Conservation (phyloP, 2,888 invertebrate species). For the Caradrina kadenii region DNA sequence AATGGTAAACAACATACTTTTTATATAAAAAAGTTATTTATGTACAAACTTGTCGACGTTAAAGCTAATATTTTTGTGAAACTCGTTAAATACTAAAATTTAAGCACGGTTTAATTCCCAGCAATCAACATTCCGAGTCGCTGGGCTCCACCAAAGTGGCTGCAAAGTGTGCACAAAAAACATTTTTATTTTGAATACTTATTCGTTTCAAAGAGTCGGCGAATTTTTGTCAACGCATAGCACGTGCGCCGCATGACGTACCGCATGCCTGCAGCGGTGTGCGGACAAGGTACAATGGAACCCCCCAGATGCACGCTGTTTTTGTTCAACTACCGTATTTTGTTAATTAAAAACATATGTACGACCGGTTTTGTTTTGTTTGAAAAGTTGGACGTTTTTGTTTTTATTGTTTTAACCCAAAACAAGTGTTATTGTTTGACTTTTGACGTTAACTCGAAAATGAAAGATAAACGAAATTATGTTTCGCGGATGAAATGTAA, state of each 20-base stretch:
- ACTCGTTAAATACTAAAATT: conserved; percentile 9
- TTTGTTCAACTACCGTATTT: conserved; percentile 55
- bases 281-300: conserved; percentile 40
- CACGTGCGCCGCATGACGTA: conserved; percentile 14
- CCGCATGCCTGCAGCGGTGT: conserved; percentile 43
- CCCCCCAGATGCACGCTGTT: conserved; percentile 30
- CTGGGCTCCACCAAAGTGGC: conserved; percentile 29
- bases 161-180: conserved; percentile 47
- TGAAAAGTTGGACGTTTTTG: conserved; percentile 34
- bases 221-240: conserved; percentile 56
- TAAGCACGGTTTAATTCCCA: conserved; percentile 23
- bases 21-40: not conserved
- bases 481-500: conserved; percentile 20
- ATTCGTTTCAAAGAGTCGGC: conserved; percentile 51
- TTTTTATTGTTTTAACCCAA: conserved; percentile 10
- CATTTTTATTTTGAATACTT: conserved; percentile 63
- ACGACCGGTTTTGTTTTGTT: conserved; percentile 22
- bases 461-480: conserved; percentile 9
- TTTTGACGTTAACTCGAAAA: conserved; percentile 11
- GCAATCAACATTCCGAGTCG: conserved; percentile 44
- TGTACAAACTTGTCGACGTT: not conserved
- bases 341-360: conserved; percentile 50
- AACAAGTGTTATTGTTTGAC: conserved; percentile 22
- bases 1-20: not conserved
- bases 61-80: conserved; percentile 17